Percentiles rank a stretch among this genome's conserved stretches.
Evolutionary conservation across 2,113 vertebrate genomes (phyloP).

Genomic region (Archilochus colubris): DNA sequence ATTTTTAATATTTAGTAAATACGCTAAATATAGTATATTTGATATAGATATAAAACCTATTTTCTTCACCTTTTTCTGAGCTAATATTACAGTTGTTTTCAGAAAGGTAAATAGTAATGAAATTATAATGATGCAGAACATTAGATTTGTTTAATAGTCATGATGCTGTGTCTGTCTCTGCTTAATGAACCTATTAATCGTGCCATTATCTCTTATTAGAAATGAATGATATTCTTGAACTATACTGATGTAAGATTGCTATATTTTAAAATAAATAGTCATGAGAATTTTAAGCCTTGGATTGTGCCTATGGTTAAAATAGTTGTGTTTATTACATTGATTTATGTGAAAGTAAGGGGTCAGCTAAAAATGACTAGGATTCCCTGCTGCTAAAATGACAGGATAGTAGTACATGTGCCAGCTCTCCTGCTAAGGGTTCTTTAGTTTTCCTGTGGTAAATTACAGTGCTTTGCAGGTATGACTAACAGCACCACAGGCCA

Average conservation of each 20-base stretch:
- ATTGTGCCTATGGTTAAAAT: constrained; percentile 51
- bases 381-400: constrained; percentile 84
- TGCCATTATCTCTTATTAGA: constrained; percentile 39
- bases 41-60: not conserved
- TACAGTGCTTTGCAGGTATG: constrained; percentile 64
- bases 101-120: not conserved
- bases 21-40: too few species aligned
- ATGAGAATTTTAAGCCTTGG: constrained; percentile 63
- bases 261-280: constrained; percentile 44
- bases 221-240: constrained; percentile 34
- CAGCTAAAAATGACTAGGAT: constrained; percentile 78
- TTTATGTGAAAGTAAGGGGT: constrained; percentile 81
- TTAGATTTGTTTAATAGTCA: not conserved
- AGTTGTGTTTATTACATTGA: constrained; percentile 82
- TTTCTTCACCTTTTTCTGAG: not conserved
- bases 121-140: not conserved
- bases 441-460: constrained; percentile 72
- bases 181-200: constrained; percentile 40
- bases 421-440: constrained; percentile 77
- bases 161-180: not conserved
- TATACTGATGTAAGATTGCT: constrained; percentile 41
- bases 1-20: not conserved
- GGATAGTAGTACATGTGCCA: constrained; percentile 70
- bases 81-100: not conserved
- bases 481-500: constrained; percentile 62